Evolutionary conservation across 1,140 invertebrate genomes (phyloP).

Genomic region (Hypsibius dujardini): DNA sequence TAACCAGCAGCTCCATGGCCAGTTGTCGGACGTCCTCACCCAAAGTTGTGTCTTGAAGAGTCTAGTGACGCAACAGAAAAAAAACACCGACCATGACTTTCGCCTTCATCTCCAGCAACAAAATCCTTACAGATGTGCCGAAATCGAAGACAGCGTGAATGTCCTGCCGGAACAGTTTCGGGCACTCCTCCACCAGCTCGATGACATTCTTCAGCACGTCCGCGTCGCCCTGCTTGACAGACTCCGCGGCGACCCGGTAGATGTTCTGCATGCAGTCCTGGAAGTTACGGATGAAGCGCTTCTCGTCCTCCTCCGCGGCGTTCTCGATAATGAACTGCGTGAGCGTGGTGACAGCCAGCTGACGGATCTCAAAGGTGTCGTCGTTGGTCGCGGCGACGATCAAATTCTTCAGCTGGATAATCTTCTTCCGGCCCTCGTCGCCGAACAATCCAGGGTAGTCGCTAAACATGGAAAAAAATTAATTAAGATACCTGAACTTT

Average conservation of each 20-base stretch:
- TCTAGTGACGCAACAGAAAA: slow-evolving; percentile 24
- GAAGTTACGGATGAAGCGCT: slow-evolving; percentile 16
- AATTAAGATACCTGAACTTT: background rate
- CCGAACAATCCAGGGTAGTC: slow-evolving; percentile 13
- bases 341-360: slow-evolving; percentile 30
- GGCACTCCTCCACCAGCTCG: slow-evolving; percentile 75
- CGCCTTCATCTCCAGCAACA: background rate
- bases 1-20: slow-evolving; percentile 78
- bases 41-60: slow-evolving; percentile 51
- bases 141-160: slow-evolving; percentile 69
- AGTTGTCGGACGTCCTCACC: slow-evolving; percentile 73
- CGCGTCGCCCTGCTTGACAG: slow-evolving; percentile 56
- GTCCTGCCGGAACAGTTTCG: slow-evolving; percentile 74
- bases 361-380: slow-evolving; percentile 21
- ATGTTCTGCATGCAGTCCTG: slow-evolving; percentile 21
- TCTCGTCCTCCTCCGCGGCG: slow-evolving; percentile 41
- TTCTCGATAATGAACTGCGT: slow-evolving; percentile 54
- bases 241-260: slow-evolving; percentile 14
- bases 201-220: slow-evolving; percentile 72
- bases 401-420: background rate
- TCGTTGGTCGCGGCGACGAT: slow-evolving; percentile 18
- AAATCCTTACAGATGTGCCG: slow-evolving; percentile 54
- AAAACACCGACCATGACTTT: background rate
- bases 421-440: slow-evolving; percentile 10
- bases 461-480: slow-evolving; percentile 9